phyloP scores from a whole-genome alignment of 1,140 invertebrate genomes.

The Nylanderia fulva region DNA sequence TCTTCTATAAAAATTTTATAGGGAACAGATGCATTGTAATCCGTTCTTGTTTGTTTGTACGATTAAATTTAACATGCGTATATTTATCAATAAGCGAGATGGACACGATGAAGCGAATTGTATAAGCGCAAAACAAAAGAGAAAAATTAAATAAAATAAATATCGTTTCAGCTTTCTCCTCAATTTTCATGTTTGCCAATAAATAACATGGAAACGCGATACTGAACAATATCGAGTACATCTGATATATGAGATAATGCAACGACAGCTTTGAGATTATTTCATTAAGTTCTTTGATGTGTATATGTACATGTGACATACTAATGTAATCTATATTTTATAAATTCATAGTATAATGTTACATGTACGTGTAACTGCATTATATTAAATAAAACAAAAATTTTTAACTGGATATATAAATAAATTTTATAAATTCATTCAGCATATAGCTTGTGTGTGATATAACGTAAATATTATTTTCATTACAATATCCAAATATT shows the following conservation, averaged over 20 bases:
- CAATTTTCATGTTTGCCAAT: conserved; percentile 32
- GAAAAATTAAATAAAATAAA: conserved; percentile 23
- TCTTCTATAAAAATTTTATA: background rate
- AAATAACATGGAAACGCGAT: background rate
- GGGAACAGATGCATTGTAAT: background rate
- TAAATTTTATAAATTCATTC: background rate
- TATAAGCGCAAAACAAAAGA: background rate
- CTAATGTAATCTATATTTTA: background rate
- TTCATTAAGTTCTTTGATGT: conserved; percentile 15
- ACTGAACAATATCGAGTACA: conserved; percentile 18
- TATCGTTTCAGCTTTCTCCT: conserved; percentile 3
- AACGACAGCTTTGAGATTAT: conserved; percentile 3
- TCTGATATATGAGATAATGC: conserved; percentile 17
- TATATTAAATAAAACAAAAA: background rate
- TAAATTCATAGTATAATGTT: conserved; percentile 7
- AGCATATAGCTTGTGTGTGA: no score
- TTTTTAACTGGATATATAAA: background rate
- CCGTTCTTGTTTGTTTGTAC: background rate
- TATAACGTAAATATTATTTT: background rate
- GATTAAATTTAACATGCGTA: conserved; percentile 17
- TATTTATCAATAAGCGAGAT: conserved; percentile 7
- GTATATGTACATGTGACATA: background rate
- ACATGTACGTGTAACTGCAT: background rate
- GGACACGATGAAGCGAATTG: conserved; percentile 19
- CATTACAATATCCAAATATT: background rate